These are phyloP conservation scores for honey bee (Apis mellifera) DNA, from an alignment of 1,140 invertebrate genomes.

Conservation along the genomic window Amel_HAv3.1 CM009934.2:10865001-10865500, in stretches of 20 bases:
- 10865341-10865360: slow-evolving; percentile 39
- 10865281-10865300: slow-evolving; percentile 43
- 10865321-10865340: not conserved
- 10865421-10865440: not conserved
- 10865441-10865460: no score
- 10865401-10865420: not conserved
- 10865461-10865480: no score
- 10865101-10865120: not conserved
- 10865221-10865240: slow-evolving; percentile 24
- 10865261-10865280: slow-evolving; percentile 38
- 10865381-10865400: not conserved
- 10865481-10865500: no score
- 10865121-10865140: slow-evolving; percentile 60
- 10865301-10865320: not conserved
- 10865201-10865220: not conserved
- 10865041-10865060: slow-evolving; percentile 20
- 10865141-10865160: slow-evolving; percentile 45
- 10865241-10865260: not conserved
- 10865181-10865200: slow-evolving; percentile 7
- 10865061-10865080: not conserved
- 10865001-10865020: slow-evolving; percentile 54
- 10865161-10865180: not conserved
- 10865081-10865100: slow-evolving; percentile 40
- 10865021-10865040: slow-evolving; percentile 58
- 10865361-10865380: slow-evolving; percentile 41